Base-by-base conservation (phyloP, 2,113 vertebrate genomes). In the Upupa epops region DNA sequence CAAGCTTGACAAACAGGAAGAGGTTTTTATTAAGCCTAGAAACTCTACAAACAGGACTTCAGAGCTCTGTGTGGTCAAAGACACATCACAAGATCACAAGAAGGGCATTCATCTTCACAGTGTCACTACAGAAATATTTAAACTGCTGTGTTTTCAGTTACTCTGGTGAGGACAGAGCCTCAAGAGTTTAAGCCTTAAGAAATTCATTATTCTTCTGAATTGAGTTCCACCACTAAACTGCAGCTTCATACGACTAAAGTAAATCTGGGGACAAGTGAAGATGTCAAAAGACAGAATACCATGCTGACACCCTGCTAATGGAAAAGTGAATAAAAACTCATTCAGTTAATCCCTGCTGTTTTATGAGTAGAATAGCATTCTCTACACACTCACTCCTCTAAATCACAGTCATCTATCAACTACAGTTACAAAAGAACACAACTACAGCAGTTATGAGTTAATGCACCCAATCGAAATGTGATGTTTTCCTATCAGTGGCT, bases 301-400 rank as follows among this genome's bases (percentile, higher is more conserved):
- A 72, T 5, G 64, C 81, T 89, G 74, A 84, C 86, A 84, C 10
- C 7, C 20, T 0, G 0, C 81, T 84, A 93, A 85, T 56, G 55
- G 59, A 86, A 37, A 82, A 96, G 77, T 64, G 66, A 90, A 82
- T 68, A 75, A 84, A 65, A 75, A 79, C 55, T 63, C 59, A 82
- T 61, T 60, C 81, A 45, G 78, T 19, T 85, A 93, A 89, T 73
- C 71, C 86, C 93, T 82, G 59, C 81, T 89, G 81, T 14, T 90
- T 84, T 66, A 76, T 29, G 26, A 84, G 74, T 10, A 89, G 59
- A 84, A 71, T 10, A 89, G 59, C 56, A 52, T 55, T 90, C 61
- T 81, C 73, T 48, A 37, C 8, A 15, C 26, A 28, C 54, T 83
- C 78, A 26, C n/a, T 89, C 54, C 86, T 70, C 65, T 85, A 92